A percentile compares a stretch with the other conserved stretches of the same genome.
These are phyloP conservation scores for Carollia perspicillata DNA, from an alignment of 2,113 vertebrate genomes.

Conservation along the genomic window DNA sequence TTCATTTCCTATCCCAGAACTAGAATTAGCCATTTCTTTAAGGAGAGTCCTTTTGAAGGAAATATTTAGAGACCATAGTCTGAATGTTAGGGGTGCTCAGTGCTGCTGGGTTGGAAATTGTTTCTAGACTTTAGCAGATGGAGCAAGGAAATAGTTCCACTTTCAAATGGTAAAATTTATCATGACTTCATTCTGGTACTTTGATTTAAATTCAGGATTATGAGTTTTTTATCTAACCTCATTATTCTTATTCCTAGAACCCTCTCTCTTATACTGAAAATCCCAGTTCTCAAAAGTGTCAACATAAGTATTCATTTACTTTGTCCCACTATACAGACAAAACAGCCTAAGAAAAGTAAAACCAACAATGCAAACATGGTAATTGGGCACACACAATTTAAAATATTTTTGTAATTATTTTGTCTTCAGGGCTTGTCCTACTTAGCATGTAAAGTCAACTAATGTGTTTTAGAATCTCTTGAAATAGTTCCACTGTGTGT, in stretches of 20 bases:
- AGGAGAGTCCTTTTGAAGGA: background rate
- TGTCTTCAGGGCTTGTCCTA: background rate
- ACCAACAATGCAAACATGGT: background rate
- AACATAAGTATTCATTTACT: conserved; percentile 8
- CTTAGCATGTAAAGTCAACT: background rate
- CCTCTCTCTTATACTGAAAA: background rate
- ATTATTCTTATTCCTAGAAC: background rate
- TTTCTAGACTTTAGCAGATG: background rate
- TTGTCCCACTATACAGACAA: background rate
- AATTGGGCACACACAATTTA: background rate
- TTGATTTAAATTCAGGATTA: conserved; percentile 15
- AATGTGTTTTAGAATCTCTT: conserved; percentile 35
- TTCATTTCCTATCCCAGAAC: background rate
- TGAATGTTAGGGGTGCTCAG: background rate
- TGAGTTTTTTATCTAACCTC: background rate
- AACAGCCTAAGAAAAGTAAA: background rate
- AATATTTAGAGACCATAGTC: conserved; percentile 35
- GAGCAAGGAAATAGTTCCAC: background rate
- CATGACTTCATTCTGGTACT: background rate
- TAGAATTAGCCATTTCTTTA: background rate
- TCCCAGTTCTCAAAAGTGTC: background rate
- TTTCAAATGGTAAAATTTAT: conserved; percentile 40
- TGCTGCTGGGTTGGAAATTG: background rate
- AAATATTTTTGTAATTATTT: conserved; percentile 10
- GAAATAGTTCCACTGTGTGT: background rate